Conservation (phyloP, 2,113 vertebrate species). For the Nycticorax nycticorax region DNA sequence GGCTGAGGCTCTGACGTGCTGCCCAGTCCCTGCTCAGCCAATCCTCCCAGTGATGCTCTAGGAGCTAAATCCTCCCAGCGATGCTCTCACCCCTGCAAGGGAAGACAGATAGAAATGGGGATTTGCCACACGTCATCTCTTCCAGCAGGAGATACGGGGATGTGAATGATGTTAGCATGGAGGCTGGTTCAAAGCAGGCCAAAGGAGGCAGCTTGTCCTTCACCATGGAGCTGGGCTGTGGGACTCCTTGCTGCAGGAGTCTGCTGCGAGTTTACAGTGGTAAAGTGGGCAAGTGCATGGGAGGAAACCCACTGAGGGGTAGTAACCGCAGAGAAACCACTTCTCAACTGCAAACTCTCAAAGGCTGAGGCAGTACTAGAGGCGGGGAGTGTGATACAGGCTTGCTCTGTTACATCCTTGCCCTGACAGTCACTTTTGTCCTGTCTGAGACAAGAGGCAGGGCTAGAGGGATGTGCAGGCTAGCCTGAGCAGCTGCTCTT, state of each 20-base stretch:
- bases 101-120: not conserved
- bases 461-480: fast-evolving
- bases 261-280: not conserved
- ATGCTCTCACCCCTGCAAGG: not conserved
- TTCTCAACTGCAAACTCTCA: not conserved
- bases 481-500: not conserved
- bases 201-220: not conserved
- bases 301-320: not conserved
- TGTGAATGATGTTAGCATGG: too few species aligned
- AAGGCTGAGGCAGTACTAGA: not conserved
- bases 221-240: fast-evolving
- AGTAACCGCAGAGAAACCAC: not conserved
- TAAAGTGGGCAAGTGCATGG: not conserved
- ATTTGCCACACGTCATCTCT: not conserved
- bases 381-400: fast-evolving
- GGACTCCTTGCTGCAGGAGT: not conserved
- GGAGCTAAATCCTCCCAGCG: not conserved
- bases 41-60: not conserved
- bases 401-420: not conserved
- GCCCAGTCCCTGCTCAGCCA: not conserved
- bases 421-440: not conserved
- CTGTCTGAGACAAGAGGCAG: not conserved
- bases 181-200: not conserved
- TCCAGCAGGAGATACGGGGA: fast-evolving
- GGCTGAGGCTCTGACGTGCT: not conserved